Percentiles rank a stretch among this genome's conserved stretches.
Evolutionary conservation across 2,888 invertebrate genomes (phyloP).

Genomic region (Onthophagus sagittarius): DNA sequence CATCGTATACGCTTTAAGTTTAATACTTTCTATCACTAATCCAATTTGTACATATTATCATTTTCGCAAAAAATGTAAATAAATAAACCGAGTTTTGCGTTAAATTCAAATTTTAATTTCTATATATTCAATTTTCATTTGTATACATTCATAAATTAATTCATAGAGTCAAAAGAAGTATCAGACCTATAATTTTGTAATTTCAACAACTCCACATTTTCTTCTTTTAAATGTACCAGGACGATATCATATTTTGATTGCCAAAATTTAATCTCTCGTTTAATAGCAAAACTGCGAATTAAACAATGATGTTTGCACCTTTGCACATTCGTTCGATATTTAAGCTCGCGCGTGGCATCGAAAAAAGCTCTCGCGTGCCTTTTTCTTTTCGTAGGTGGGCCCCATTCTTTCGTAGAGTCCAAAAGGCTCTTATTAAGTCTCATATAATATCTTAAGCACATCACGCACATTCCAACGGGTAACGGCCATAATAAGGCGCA

Average conservation of each 20-base stretch:
- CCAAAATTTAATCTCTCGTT: slow-evolving; percentile 16
- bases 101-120: no score
- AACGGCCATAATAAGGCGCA: background rate
- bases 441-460: slow-evolving; percentile 4
- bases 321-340: slow-evolving; percentile 13
- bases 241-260: slow-evolving; percentile 7
- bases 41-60: no score
- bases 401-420: slow-evolving; percentile 16
- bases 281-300: background rate
- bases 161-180: no score
- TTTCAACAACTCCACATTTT: no score
- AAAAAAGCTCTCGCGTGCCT: slow-evolving; percentile 11
- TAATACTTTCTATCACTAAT: no score
- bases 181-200: no score
- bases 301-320: slow-evolving; percentile 19
- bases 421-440: slow-evolving; percentile 10
- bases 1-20: no score
- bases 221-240: background rate
- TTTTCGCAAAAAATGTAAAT: no score
- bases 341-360: slow-evolving; percentile 18
- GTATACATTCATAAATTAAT: no score
- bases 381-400: slow-evolving; percentile 9
- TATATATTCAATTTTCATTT: no score
- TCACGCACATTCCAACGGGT: background rate
- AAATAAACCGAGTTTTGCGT: no score